Conservation (phyloP, 2,113 vertebrate genomes). For the Leptocoma aspasia region DNA sequence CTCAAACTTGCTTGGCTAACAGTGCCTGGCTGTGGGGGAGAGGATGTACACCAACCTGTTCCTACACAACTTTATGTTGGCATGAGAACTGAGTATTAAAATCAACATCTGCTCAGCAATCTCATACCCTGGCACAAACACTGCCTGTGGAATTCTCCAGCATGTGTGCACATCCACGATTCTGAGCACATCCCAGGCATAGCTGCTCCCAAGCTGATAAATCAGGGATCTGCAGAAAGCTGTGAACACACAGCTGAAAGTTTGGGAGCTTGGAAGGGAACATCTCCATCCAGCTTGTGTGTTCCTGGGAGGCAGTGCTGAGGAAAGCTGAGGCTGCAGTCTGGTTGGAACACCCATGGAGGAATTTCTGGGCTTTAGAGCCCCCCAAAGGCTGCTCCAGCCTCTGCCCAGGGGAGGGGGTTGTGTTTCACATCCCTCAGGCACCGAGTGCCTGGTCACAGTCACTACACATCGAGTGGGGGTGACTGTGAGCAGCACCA, state of each 20-base stretch:
- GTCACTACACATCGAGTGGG: not conserved
- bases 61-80: not conserved
- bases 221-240: not conserved
- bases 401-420: not conserved
- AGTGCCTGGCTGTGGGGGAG: not conserved
- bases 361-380: not conserved
- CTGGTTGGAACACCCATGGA: not conserved
- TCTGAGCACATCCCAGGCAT: not conserved
- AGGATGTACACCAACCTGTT: conserved; percentile 28
- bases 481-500: not conserved
- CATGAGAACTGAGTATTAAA: not conserved
- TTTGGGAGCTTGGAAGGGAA: not conserved
- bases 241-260: not conserved
- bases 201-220: not conserved
- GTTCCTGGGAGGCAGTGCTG: not conserved
- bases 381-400: not conserved
- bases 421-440: not conserved
- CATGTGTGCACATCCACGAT: not conserved
- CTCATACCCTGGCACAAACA: not conserved
- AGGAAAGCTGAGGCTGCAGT: not conserved
- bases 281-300: not conserved
- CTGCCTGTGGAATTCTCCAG: not conserved
- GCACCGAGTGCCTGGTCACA: not conserved
- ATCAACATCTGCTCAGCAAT: not conserved
- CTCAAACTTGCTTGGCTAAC: not conserved